Conservation (phyloP, 2,888 invertebrate species). For the Elmis aenea region DNA sequence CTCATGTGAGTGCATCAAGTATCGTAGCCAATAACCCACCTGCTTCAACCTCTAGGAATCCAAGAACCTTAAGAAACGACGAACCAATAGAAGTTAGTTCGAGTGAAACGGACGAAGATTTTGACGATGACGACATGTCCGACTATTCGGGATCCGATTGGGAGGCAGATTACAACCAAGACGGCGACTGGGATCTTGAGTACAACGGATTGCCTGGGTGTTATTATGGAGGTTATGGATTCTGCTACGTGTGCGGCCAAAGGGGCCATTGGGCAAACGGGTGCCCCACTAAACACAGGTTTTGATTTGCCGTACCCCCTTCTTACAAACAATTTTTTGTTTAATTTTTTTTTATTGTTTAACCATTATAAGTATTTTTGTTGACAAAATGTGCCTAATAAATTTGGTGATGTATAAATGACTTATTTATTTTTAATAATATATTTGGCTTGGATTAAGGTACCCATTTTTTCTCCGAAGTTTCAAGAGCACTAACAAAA, state of each 20-base stretch:
- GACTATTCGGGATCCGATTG: slow-evolving; percentile 8
- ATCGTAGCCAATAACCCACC: neutral
- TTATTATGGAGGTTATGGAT: slow-evolving; percentile 59
- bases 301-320: too few relatives aligned
- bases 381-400: too few relatives aligned
- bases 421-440: too few relatives aligned
- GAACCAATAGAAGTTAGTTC: slow-evolving; percentile 18
- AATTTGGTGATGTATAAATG: too few relatives aligned
- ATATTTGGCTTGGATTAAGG: too few relatives aligned
- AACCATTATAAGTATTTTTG: too few relatives aligned
- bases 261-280: slow-evolving; percentile 51
- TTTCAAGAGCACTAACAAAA: too few relatives aligned
- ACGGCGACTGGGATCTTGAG: slow-evolving; percentile 9
- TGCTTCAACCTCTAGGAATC: neutral
- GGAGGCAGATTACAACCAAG: slow-evolving; percentile 4
- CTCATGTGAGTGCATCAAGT: neutral
- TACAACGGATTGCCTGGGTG: slow-evolving; percentile 43
- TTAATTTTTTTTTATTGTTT: too few relatives aligned
- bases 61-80: neutral
- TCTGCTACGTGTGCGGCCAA: slow-evolving; percentile 54
- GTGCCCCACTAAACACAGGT: slow-evolving; percentile 27
- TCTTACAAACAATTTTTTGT: too few relatives aligned
- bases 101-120: neutral
- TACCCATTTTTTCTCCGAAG: too few relatives aligned
- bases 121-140: slow-evolving; percentile 9